A percentile compares a stretch with the other conserved stretches of the same genome.
phyloP scores from a whole-genome alignment of 1,140 invertebrate species.

The Drosophila cardini region DNA sequence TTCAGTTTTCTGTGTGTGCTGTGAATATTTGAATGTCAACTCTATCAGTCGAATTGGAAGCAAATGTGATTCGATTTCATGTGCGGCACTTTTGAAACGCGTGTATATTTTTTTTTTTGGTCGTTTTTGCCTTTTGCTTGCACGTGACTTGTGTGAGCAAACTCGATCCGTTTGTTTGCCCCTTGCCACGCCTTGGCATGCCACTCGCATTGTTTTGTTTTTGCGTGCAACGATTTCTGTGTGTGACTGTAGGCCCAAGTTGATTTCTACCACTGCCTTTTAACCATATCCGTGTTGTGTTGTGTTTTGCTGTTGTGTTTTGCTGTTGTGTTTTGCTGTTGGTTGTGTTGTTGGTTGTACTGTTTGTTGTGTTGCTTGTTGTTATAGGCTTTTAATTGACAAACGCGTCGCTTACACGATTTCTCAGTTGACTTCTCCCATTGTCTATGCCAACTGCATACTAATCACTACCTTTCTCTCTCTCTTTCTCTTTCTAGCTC shows the following conservation, averaged over 20 bases:
- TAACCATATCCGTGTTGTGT: constrained; percentile 37
- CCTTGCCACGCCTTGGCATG: constrained; percentile 5
- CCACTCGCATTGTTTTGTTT: constrained; percentile 61
- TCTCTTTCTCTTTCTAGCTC: constrained; percentile 23
- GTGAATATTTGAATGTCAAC: constrained; percentile 16
- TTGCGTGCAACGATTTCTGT: constrained; percentile 76
- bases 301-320: constrained; percentile 4
- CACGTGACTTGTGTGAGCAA: constrained; percentile 75
- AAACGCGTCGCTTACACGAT: constrained; percentile 77
- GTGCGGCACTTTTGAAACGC: constrained; percentile 62
- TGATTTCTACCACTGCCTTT: constrained; percentile 57
- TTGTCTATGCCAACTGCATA: constrained; percentile 56
- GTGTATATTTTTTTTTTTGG: constrained; percentile 57
- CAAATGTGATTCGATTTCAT: constrained; percentile 15
- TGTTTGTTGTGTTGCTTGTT: constrained; percentile 40
- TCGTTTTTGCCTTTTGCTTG: constrained; percentile 56
- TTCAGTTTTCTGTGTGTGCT: constrained; percentile 28
- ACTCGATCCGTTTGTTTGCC: constrained; percentile 10
- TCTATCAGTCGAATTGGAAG: constrained; percentile 15
- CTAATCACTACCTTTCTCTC: constrained; percentile 53
- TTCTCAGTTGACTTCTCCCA: constrained; percentile 53
- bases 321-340: constrained; percentile 27
- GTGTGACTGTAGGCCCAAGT: constrained; percentile 45
- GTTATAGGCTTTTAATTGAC: constrained; percentile 83
- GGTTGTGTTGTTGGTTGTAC: constrained; percentile 7